Evolutionary conservation across 2,797 vertebrate genomes (phyloP), one percentile per base, ranked within the genome.

Genomic region (Sternarchorhynchus goeldii): DNA sequence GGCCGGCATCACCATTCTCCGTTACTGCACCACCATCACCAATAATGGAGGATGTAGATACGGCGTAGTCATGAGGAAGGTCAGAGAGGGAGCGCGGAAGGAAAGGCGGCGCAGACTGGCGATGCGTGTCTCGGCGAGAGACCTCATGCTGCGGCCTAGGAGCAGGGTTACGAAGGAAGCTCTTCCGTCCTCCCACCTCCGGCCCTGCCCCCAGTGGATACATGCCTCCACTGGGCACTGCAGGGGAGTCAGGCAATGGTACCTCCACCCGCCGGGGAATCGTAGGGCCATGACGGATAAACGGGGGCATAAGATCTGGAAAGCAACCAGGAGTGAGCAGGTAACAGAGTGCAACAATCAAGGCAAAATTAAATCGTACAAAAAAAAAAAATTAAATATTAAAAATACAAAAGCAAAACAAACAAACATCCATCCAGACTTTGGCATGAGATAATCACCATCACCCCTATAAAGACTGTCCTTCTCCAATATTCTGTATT

Each of bases 281-380:
- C 77, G 96, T 99, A 32, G 97, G 97, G 63, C 97, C 97, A 79
- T 99, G 97, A 21, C 98, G 97, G 86, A 99, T 98, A 77, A 99
- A 99, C 0, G 97, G 98, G 86, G 97, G 96, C 96, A 98, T 98
- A 80, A 99, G 94, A 94, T 96, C 98, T 99, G 85, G 16, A 7
- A 6, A n/a, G 53, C 41, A 65, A 59, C 0, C 16, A n/a, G 63
- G n/a, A 79, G 25, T 31, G 4, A 18, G 34, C 1, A 39, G 20
- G 69, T 25, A 75, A 50, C 16, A 32, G 34, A 41, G 29, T 12
- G 21, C n/a, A 58, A 58, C 32, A 3, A 14, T 50, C 12, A 50
- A 25, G 25, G 25, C 25, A 25, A 25, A 25, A 1, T 25, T 25
- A 25, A 25, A 25, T 25, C 1, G 25, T 25, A 1, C 25, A 25